Evolutionary conservation across 2,113 vertebrate species (phyloP).

Genomic region (Hippopotamus amphibius): DNA sequence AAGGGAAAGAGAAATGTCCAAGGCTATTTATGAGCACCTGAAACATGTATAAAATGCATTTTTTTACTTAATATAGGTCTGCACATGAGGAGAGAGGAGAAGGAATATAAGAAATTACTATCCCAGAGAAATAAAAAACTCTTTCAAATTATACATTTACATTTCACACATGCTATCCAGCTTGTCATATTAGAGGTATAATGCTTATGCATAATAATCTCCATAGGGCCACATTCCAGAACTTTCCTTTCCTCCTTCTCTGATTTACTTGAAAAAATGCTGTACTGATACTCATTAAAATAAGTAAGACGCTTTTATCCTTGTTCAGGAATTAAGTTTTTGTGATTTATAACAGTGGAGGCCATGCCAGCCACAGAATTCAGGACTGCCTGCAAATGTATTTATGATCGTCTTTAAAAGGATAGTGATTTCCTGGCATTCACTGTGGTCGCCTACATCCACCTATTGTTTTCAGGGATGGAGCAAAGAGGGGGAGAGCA

Average conservation of each 20-base stretch:
- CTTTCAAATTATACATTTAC: neutral
- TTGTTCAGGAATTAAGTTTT: slow-evolving; percentile 49
- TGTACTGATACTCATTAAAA: slow-evolving; percentile 14
- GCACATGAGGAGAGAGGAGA: neutral
- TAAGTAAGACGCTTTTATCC: neutral
- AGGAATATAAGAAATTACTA: neutral
- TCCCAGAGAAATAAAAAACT: neutral
- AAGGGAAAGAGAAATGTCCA: neutral
- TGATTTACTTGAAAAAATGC: slow-evolving; percentile 40
- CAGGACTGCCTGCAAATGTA: neutral
- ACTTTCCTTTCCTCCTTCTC: slow-evolving; percentile 19
- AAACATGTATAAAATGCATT: neutral
- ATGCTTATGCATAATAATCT: neutral
- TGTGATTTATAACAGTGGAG: slow-evolving; percentile 46
- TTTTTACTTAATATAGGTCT: neutral
- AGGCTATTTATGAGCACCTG: neutral
- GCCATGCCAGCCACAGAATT: neutral
- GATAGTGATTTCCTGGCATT: neutral
- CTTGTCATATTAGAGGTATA: neutral
- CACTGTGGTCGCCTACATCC: neutral
- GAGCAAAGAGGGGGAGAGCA: neutral
- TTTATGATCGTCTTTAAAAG: neutral
- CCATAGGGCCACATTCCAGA: slow-evolving; percentile 16
- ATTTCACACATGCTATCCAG: neutral
- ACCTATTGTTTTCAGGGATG: neutral